Conservation (phyloP, 1,140 invertebrate genomes). For the Phymorhynchus buccinoides region DNA sequence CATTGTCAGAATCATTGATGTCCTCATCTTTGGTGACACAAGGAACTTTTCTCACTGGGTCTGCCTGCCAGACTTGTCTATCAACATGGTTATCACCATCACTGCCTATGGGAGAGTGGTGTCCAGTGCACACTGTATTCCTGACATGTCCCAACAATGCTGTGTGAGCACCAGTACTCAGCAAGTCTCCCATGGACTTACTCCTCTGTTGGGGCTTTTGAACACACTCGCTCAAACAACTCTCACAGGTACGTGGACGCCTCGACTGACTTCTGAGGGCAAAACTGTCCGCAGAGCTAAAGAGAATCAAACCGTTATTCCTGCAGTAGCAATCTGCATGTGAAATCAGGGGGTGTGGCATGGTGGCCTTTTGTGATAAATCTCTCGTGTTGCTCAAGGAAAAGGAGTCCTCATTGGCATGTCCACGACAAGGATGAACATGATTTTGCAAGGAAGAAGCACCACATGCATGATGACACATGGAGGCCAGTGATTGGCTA, state of each 20-base stretch:
- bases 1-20: too few species aligned
- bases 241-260: not conserved
- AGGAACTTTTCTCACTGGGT: too few species aligned
- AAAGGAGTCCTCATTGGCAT: not conserved
- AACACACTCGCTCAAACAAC: not conserved
- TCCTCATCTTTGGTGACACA: too few species aligned
- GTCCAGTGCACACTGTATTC: not conserved
- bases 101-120: not conserved
- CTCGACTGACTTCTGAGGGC: not conserved
- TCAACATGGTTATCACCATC: too few species aligned
- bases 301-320: not conserved
- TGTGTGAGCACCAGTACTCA: not conserved
- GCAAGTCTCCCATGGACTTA: not conserved
- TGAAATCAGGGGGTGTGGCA: not conserved
- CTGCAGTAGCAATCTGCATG: not conserved
- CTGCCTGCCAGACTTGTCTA: too few species aligned
- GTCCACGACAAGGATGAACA: not conserved
- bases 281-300: not conserved
- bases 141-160: not conserved
- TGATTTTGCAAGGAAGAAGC: not conserved
- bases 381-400: not conserved
- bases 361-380: not conserved
- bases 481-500: not conserved
- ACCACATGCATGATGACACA: not conserved
- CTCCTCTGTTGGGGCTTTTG: not conserved